Evolutionary conservation across 1,140 invertebrate species (phyloP).

Genomic region (Ruditapes philippinarum): DNA sequence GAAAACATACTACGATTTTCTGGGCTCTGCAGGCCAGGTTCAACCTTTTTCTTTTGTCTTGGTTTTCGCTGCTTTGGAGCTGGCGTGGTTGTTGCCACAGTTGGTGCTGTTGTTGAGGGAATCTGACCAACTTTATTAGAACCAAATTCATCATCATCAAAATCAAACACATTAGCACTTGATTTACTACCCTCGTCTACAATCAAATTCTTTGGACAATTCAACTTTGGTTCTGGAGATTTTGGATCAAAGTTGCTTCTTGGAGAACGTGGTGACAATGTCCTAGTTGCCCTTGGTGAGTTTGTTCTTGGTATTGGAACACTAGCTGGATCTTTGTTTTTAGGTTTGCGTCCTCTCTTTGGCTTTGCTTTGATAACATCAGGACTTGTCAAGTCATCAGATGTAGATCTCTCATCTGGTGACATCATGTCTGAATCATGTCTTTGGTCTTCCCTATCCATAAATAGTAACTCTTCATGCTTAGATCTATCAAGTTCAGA

Average conservation of each 20-base stretch:
- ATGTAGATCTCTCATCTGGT: conserved; percentile 58
- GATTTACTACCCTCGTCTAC: conserved; percentile 47
- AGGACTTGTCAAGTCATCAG: conserved; percentile 61
- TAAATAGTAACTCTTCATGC: conserved; percentile 61
- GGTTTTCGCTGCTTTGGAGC: conserved; percentile 53
- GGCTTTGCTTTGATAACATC: conserved; percentile 54
- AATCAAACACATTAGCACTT: conserved; percentile 73
- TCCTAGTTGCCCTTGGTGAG: conserved; percentile 73
- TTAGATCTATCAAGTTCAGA: conserved; percentile 62
- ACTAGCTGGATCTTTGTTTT: conserved; percentile 55
- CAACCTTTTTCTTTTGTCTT: conserved; percentile 59
- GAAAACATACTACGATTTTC: conserved; percentile 42
- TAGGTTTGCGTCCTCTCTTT: conserved; percentile 52
- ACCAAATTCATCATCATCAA: conserved; percentile 71
- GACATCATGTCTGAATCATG: conserved; percentile 67
- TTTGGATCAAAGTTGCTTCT: conserved; percentile 68
- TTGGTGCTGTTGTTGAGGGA: neutral
- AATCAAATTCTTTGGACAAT: conserved; percentile 46
- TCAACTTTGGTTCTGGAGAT: conserved; percentile 68
- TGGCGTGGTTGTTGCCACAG: neutral
- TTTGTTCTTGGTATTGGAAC: conserved; percentile 73
- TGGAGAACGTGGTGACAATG: conserved; percentile 77
- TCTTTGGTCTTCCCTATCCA: conserved; percentile 65
- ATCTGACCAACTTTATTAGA: conserved; percentile 30
- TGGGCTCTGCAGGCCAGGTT: conserved; percentile 49